Evolutionary conservation across 2,888 invertebrate species (phyloP).

Genomic region (Eubasilissa splendida): DNA sequence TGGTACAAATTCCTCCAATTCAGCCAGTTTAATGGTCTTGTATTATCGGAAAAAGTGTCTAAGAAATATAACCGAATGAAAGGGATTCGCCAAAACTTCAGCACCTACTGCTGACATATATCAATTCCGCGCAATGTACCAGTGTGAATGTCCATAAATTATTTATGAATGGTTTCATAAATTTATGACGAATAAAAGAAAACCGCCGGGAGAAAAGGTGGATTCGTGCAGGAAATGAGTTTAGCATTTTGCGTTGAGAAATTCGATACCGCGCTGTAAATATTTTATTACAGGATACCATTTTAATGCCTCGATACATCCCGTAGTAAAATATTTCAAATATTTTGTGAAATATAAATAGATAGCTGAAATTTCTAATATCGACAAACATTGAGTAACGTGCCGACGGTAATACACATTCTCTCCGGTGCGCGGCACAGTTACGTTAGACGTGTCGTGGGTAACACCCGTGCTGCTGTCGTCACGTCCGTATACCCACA

Average conservation of each 20-base stretch:
- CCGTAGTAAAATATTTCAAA: background rate
- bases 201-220: constrained; percentile 17
- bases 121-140: constrained; percentile 27
- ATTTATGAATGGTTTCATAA: constrained; percentile 37
- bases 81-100: constrained; percentile 22
- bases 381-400: no score
- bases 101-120: constrained; percentile 8
- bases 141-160: constrained; percentile 26
- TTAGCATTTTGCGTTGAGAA: constrained; percentile 18
- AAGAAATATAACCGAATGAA: constrained; percentile 40
- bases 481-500: no score
- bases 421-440: no score
- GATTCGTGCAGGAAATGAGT: constrained; percentile 25
- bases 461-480: no score
- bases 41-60: constrained; percentile 51
- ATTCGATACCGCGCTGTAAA: constrained; percentile 6
- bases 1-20: constrained; percentile 49
- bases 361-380: no score
- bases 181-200: constrained; percentile 38
- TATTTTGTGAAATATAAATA: no score
- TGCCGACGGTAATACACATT: no score
- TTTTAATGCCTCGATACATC: constrained; percentile 35
- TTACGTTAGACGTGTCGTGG: no score
- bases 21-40: constrained; percentile 47
- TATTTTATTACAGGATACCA: constrained; percentile 10